phyloP scores from a whole-genome alignment of 2,113 vertebrate genomes.

The Otocyon megalotis region DNA sequence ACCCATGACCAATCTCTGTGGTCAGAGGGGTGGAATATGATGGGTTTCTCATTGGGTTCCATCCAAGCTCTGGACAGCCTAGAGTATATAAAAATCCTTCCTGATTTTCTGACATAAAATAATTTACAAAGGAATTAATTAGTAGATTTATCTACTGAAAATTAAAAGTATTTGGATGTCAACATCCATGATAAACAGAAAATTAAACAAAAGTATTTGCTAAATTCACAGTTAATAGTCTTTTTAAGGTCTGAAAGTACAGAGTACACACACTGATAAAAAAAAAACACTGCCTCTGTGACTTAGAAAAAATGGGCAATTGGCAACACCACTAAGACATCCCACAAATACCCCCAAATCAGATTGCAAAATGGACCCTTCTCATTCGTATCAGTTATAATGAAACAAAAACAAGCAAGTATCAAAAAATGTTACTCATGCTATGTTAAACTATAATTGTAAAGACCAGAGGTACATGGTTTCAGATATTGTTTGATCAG shows the following conservation, averaged over 20 bases:
- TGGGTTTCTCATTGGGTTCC: neutral
- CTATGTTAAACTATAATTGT: neutral
- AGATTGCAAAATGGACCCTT: neutral
- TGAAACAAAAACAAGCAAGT: neutral
- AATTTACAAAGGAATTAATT: neutral
- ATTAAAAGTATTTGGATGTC: neutral
- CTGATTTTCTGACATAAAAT: neutral
- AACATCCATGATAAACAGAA: neutral
- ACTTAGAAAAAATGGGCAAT: neutral
- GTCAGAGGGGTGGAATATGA: neutral
- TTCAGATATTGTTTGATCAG: neutral
- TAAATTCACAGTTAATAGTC: neutral
- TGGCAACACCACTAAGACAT: neutral
- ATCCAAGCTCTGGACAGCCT: neutral
- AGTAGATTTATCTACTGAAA: neutral
- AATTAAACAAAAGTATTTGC: slow-evolving; percentile 2
- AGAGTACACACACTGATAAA: neutral
- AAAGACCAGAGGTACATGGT: neutral
- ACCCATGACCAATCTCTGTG: neutral
- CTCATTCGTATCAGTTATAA: neutral
- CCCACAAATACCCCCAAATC: neutral
- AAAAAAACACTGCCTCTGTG: neutral
- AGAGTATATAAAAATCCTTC: neutral
- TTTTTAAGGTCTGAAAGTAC: neutral
- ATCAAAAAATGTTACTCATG: neutral